These are phyloP conservation scores for Narcine bancroftii DNA, from an alignment of 2,113 vertebrate species.

Conservation along the genomic window DNA sequence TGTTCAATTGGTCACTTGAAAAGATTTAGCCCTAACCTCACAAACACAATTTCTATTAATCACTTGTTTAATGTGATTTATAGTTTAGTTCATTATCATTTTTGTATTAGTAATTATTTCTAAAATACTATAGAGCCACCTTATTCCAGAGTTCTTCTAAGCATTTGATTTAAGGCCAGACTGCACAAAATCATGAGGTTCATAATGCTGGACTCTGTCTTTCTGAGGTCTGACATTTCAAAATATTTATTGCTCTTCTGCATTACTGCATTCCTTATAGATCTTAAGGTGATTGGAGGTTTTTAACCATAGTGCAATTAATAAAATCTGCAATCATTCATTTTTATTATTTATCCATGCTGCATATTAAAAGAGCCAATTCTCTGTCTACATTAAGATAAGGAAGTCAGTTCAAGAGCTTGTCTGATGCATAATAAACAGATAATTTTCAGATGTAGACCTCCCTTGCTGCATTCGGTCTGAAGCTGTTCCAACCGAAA, in stretches of 20 bases:
- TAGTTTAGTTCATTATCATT: conserved; percentile 93
- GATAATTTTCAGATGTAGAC: conserved; percentile 61
- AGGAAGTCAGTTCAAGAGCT: conserved; percentile 57
- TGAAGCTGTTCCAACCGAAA: conserved; percentile 69
- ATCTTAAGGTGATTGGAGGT: conserved; percentile 96
- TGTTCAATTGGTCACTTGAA: conserved; percentile 79
- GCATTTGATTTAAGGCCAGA: conserved; percentile 78
- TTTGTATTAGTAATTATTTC: conserved; percentile 99
- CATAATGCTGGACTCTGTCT: conserved; percentile 81
- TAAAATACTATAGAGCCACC: conserved; percentile 99
- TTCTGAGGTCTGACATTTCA: conserved; percentile 98
- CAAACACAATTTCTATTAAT: conserved; percentile 95
- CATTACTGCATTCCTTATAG: conserved; percentile 89
- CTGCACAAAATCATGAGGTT: conserved; percentile 43
- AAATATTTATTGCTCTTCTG: conserved; percentile 99
- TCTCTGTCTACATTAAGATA: conserved; percentile 50
- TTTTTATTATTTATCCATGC: conserved; percentile 75
- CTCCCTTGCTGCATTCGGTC: conserved; percentile 52
- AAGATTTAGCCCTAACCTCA: conserved; percentile 83
- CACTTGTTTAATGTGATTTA: conserved; percentile 93
- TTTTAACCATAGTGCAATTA: conserved; percentile 87
- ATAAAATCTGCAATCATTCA: conserved; percentile 76
- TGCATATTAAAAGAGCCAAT: conserved; percentile 52
- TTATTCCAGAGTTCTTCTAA: conserved; percentile 78
- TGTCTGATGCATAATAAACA: conserved; percentile 69